phyloP scores from a whole-genome alignment of 2,888 invertebrate genomes.

The Pachycephus smyrnensis region DNA sequence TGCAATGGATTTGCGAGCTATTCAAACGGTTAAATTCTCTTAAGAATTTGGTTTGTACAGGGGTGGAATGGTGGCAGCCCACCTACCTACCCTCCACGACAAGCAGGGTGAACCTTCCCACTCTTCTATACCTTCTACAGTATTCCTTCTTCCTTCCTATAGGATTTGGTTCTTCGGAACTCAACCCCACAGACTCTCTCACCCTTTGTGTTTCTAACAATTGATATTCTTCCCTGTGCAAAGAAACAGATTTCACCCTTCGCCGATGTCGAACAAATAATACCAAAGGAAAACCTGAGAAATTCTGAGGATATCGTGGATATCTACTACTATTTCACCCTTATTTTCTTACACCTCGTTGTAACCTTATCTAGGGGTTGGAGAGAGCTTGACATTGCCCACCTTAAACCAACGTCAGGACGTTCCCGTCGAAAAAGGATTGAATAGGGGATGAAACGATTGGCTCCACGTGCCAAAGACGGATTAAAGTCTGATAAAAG shows the following conservation, averaged over 20 bases:
- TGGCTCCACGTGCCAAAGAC: slow-evolving; percentile 47
- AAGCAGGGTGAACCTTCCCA: slow-evolving; percentile 30
- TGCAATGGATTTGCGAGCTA: slow-evolving; percentile 67
- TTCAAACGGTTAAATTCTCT: slow-evolving; percentile 68
- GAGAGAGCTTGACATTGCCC: not conserved
- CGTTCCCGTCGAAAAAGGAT: not conserved
- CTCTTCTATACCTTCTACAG: slow-evolving; percentile 35
- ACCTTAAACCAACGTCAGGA: not conserved
- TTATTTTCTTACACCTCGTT: not conserved
- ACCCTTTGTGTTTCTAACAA: slow-evolving; percentile 66
- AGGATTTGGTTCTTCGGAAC: slow-evolving; percentile 15
- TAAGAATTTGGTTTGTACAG: slow-evolving; percentile 66
- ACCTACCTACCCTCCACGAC: slow-evolving; percentile 25
- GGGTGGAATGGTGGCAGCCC: slow-evolving; percentile 39
- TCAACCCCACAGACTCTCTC: slow-evolving; percentile 25
- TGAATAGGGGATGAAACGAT: not conserved
- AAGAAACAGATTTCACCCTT: slow-evolving; percentile 64
- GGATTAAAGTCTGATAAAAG: slow-evolving; percentile 42
- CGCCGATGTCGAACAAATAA: slow-evolving; percentile 63
- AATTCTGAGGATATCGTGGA: slow-evolving; percentile 39
- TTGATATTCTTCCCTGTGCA: slow-evolving; percentile 67
- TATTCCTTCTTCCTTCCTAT: slow-evolving; percentile 39
- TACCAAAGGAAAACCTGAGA: slow-evolving; percentile 58
- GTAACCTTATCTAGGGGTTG: not conserved
- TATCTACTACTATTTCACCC: not conserved